Evolutionary conservation across 2,888 invertebrate species (phyloP), one percentile per base, ranked within the genome.

Genomic region (Dugesia japonica): DNA sequence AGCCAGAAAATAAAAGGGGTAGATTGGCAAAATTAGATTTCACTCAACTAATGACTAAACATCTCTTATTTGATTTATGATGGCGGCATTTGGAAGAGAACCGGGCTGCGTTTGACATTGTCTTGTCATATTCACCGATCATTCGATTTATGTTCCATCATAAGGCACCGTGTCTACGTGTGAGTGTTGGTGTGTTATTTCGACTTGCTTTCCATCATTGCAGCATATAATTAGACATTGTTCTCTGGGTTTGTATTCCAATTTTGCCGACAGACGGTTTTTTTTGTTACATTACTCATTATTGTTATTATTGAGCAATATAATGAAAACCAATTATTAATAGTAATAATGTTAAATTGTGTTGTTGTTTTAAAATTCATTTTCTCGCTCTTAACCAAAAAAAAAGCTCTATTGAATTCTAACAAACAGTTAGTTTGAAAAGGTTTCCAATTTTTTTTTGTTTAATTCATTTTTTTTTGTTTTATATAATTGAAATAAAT

Each of bases 11-110:
- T 56, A 56, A 56, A 56, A 56, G 56, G 56, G 31, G 9, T 56
- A 56, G 56, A 56, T 56, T 56, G 56, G 56, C 56, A 56, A 56
- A 56, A 56, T 56, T 56, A 56, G 56, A 56, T 56, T 56, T 56
- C 56, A 56, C 56, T 56, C 4, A 56, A 56, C 56, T 56, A 56
- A 56, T 56, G 56, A 56, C 56, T 56, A 56, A 56, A 56, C 56
- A 56, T 56, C 56, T 56, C 56, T 20, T n/a, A 13, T 56, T 56
- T 56, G 56, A 56, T 56, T 56, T 56, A 56, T 56, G 56, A 56
- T 56, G 56, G 56, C 56, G 56, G 56, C 56, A 56, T 56, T 56
- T 56, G 56, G 56, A 56, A 56, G 56, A 56, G 56, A 56, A 56
- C 56, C 56, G 56, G 56, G 56, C 56, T 56, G 56, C 9, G 56